Conservation (phyloP, 1,140 invertebrate genomes). For the Drosophila rufa region DNA sequence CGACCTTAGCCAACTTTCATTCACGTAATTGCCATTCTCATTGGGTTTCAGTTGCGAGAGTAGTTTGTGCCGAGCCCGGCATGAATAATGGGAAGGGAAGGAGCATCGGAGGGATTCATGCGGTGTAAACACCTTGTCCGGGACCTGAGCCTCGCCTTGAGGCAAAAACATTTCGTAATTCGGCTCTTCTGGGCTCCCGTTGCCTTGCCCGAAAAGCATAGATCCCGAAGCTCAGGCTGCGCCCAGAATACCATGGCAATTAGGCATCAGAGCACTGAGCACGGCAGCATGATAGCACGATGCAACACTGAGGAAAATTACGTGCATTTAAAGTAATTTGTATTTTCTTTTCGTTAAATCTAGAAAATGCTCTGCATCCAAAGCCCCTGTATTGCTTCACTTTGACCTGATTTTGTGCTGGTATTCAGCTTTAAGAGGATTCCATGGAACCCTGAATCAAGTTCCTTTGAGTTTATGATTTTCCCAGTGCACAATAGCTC, state of each 20-base stretch:
- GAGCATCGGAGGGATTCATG: constrained; percentile 14
- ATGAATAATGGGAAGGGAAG: not conserved
- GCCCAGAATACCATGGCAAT: constrained; percentile 53
- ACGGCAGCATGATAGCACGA: constrained; percentile 19
- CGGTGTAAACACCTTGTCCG: constrained; percentile 51
- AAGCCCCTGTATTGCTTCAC: not conserved
- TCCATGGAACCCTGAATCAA: too few relatives aligned
- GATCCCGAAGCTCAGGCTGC: constrained; percentile 44
- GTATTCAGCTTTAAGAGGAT: not conserved
- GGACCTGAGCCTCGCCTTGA: constrained; percentile 30
- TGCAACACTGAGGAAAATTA: constrained; percentile 10
- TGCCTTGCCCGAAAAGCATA: constrained; percentile 40
- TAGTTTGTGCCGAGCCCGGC: constrained; percentile 23
- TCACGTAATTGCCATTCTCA: constrained; percentile 55
- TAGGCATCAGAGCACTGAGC: constrained; percentile 31
- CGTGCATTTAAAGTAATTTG: too few relatives aligned
- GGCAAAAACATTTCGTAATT: constrained; percentile 45
- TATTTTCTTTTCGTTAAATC: not conserved
- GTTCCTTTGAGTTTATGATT: not conserved
- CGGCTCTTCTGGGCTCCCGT: constrained; percentile 34
- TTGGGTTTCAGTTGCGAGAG: constrained; percentile 41
- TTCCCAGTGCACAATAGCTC: constrained; percentile 10
- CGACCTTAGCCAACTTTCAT: constrained; percentile 42
- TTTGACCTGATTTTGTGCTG: not conserved
- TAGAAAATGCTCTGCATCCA: too few relatives aligned